These are phyloP conservation scores for Lepidocyrtoides sp. DNA, from an alignment of 2,888 invertebrate genomes.

Conservation along the genomic window DNA sequence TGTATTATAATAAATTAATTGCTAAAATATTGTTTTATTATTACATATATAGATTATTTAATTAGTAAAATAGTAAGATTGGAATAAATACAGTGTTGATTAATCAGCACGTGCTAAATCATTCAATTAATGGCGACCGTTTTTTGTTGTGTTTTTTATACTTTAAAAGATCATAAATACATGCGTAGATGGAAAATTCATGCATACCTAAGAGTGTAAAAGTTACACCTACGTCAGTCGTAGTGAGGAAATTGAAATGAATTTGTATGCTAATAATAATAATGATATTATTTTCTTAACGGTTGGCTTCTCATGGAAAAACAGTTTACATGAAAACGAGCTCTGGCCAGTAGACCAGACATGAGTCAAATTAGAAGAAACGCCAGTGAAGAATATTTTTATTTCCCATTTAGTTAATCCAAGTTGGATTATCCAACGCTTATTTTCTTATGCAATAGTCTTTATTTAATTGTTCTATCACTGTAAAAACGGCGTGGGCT, in stretches of 20 bases:
- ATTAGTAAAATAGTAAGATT: constrained; percentile 16
- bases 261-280: too few relatives aligned
- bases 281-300: too few relatives aligned
- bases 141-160: too few relatives aligned
- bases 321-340: background rate
- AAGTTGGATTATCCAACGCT: too few relatives aligned
- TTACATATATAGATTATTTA: constrained; percentile 50
- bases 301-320: constrained; percentile 48
- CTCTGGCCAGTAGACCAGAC: background rate
- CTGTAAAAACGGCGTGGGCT: too few relatives aligned
- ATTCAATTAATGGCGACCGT: too few relatives aligned
- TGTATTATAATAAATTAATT: background rate
- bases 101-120: background rate
- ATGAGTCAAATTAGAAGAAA: background rate
- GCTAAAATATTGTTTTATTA: background rate
- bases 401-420: too few relatives aligned
- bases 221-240: background rate
- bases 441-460: too few relatives aligned
- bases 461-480: too few relatives aligned
- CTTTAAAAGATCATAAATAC: too few relatives aligned
- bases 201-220: background rate
- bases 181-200: background rate
- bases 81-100: background rate
- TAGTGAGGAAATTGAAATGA: too few relatives aligned
- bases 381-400: background rate